Evolutionary conservation across 2,113 vertebrate species (phyloP).

Genomic region (Archocentrus centrarchus): DNA sequence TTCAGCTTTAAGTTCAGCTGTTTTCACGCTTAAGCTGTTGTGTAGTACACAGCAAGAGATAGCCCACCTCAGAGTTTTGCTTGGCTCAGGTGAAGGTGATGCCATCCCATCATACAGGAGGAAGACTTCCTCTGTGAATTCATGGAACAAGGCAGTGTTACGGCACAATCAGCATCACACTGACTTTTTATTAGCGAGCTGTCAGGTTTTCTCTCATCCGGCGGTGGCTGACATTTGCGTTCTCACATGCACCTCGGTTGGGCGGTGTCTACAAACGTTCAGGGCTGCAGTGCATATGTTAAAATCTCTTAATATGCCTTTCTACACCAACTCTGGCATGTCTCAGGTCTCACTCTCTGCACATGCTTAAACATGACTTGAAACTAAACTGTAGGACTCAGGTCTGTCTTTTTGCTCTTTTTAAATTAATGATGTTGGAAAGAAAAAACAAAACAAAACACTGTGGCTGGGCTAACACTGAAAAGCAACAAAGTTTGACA

Average conservation of each 20-base stretch:
- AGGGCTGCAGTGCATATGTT: neutral
- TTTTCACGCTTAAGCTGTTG: neutral
- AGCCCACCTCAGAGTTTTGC: neutral
- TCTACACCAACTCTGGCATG: neutral
- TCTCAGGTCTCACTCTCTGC: neutral
- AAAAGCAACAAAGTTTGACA: neutral
- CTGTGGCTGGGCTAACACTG: neutral
- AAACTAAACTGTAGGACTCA: too few species aligned
- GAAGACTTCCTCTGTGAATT: neutral
- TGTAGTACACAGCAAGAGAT: neutral
- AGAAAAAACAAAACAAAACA: neutral
- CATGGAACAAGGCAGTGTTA: neutral
- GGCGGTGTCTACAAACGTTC: neutral
- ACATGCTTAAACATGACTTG: too few species aligned
- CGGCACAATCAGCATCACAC: neutral
- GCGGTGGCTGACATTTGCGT: neutral
- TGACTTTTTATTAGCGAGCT: neutral
- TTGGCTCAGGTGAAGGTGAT: neutral
- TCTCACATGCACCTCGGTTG: neutral
- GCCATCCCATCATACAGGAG: neutral
- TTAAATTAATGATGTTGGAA: neutral
- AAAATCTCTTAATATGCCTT: neutral
- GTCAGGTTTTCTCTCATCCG: neutral
- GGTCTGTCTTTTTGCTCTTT: neutral
- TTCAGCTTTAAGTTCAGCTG: neutral